Conservation (phyloP, 1,140 invertebrate species). For the Ceratina australensis region DNA sequence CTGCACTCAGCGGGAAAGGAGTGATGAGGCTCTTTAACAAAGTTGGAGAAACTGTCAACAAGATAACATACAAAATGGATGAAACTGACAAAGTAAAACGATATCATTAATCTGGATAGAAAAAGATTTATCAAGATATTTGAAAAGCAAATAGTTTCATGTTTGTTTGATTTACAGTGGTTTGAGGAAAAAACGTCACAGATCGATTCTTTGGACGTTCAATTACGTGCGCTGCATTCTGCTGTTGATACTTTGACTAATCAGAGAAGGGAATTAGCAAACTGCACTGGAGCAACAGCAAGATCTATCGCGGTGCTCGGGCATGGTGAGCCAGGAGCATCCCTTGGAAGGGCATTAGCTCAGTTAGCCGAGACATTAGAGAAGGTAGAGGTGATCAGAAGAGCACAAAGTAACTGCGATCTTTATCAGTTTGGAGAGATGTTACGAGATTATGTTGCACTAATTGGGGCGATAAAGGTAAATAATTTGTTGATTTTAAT, state of each 20-base stretch:
- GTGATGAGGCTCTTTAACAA: conserved; percentile 97
- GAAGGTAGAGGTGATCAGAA: conserved; percentile 90
- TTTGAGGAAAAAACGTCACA: conserved; percentile 97
- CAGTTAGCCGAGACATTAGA: conserved; percentile 93
- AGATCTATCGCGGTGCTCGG: conserved; percentile 95
- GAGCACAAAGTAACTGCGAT: conserved; percentile 96
- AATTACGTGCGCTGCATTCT: conserved; percentile 92
- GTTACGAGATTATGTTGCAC: conserved; percentile 96
- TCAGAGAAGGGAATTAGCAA: conserved; percentile 92
- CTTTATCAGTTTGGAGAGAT: conserved; percentile 96
- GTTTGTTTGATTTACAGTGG: conserved; percentile 86
- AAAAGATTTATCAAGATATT: conserved; percentile 7
- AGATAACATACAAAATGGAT: conserved; percentile 99
- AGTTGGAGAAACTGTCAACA: conserved; percentile 98
- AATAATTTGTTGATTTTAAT: conserved; percentile 10
- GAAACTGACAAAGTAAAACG: conserved; percentile 95
- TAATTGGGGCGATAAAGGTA: conserved; percentile 95
- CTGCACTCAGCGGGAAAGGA: conserved; percentile 96
- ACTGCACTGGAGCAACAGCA: conserved; percentile 89
- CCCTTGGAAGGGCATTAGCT: conserved; percentile 94
- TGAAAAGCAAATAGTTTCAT: background rate
- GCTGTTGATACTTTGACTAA: conserved; percentile 93
- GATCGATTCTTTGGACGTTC: conserved; percentile 94
- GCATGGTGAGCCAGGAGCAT: conserved; percentile 96
- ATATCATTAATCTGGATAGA: background rate